A percentile compares a stretch with the other conserved stretches of the same genome.
phyloP scores from a whole-genome alignment of 1,140 invertebrate genomes.

The Colletes gigas region DNA sequence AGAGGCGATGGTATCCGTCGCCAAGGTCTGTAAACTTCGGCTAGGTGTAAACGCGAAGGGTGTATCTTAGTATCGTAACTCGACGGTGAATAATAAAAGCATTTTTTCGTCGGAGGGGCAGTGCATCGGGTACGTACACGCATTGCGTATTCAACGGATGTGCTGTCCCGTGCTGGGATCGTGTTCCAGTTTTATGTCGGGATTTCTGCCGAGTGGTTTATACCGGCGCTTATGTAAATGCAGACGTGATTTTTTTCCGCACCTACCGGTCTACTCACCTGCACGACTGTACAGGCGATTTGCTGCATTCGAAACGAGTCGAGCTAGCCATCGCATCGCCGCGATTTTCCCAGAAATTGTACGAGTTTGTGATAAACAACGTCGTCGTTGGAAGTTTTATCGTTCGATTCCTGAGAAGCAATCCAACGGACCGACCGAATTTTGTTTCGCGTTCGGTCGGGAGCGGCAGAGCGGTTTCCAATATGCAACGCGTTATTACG shows the following conservation, averaged over 20 bases:
- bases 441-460: neutral
- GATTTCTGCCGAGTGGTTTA: conserved; percentile 80
- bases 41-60: conserved; percentile 32
- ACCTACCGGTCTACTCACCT: conserved; percentile 63
- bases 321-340: conserved; percentile 5
- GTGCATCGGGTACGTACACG: conserved; percentile 60
- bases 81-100: conserved; percentile 75
- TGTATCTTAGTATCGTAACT: conserved; percentile 51
- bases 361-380: neutral
- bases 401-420: neutral
- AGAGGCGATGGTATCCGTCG: neutral
- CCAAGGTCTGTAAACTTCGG: conserved; percentile 10
- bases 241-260: conserved; percentile 81
- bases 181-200: conserved; percentile 78
- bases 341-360: neutral
- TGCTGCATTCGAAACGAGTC: conserved; percentile 62
- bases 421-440: neutral
- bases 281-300: conserved; percentile 53
- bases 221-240: conserved; percentile 81
- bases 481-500: conserved; percentile 12
- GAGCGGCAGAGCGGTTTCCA: conserved; percentile 15
- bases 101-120: conserved; percentile 50
- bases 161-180: conserved; percentile 72
- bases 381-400: neutral
- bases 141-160: conserved; percentile 80